phyloP scores from a whole-genome alignment of 1,140 invertebrate species.

The Dufourea novaeangliae region DNA sequence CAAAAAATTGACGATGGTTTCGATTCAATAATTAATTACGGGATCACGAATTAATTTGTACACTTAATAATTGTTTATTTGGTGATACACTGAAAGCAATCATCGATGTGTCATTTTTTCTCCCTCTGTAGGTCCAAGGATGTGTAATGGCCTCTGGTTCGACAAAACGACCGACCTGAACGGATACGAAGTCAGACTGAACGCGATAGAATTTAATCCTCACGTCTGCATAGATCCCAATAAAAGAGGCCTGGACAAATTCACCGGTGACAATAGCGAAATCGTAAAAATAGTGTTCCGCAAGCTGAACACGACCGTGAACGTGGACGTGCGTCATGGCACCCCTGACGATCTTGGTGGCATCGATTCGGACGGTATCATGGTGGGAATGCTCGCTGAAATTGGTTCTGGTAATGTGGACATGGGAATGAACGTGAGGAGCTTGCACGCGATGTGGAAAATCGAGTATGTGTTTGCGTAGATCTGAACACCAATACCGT shows the following conservation, averaged over 20 bases:
- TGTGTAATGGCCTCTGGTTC: constrained; percentile 48
- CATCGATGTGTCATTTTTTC: too few species aligned
- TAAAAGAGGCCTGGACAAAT: constrained; percentile 6
- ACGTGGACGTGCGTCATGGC: constrained; percentile 5
- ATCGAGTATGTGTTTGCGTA: constrained; percentile 8
- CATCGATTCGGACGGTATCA: constrained; percentile 31
- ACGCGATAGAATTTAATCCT: constrained; percentile 33
- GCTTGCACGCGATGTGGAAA: constrained; percentile 38
- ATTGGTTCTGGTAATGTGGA: constrained; percentile 41
- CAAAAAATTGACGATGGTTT: too few species aligned
- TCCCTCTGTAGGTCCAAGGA: neutral
- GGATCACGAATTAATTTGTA: too few species aligned
- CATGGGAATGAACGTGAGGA: constrained; percentile 55
- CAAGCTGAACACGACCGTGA: constrained; percentile 31
- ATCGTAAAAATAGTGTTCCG: constrained; percentile 44
- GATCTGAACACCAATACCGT: too few species aligned
- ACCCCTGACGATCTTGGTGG: constrained; percentile 35
- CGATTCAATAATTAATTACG: too few species aligned
- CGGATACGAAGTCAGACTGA: constrained; percentile 48
- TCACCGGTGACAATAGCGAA: constrained; percentile 50
- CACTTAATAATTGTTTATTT: too few species aligned
- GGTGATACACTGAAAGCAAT: too few species aligned
- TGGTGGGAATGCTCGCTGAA: constrained; percentile 45
- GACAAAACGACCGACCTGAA: constrained; percentile 40
- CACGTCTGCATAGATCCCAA: constrained; percentile 17